Evolutionary conservation across 2,797 vertebrate genomes (phyloP), one percentile per base, ranked within the genome.

Genomic region (Enoplosus armatus): DNA sequence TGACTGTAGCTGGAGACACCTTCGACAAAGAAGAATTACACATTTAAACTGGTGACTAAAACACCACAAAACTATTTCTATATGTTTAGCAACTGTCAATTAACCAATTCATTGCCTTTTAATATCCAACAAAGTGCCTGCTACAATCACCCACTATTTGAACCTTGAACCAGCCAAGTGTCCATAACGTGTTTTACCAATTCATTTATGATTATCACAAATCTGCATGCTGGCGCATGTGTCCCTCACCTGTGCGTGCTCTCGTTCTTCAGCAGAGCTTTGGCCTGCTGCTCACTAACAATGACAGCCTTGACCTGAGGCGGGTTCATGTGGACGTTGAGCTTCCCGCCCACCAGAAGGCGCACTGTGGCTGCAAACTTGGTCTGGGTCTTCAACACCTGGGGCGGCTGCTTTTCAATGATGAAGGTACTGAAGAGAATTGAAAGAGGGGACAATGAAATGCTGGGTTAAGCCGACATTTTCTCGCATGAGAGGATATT

Each of bases 271-370:
- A 98, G 94, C 87, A 99, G 94, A 18, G 97, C 96, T 92, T 98
- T 98, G 91, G 97, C 98, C 91, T 98, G 98, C 92, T 97, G 96
- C 93, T 99, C 98, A 0, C 97, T 99, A 79, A 99, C 97, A 89
- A 99, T 99, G 83, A 97, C 97, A 6, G 98, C 97, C 85, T 98
- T 98, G 82, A 99, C 98, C 91, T 99, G 98, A 0, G 98, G 98
- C 0, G 98, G 98, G 90, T 99, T 99, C 98, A 99, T 98, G 92
- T 99, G 98, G 76, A 99, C 98, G 0, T 99, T 99, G 85, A 99
- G 95, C 92, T 99, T 98, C 64, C 98, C 98, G 0, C 98, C 98
- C 64, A 99, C 98, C 89, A 99, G 93, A 26, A 98, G 96, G 59
- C 98, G 96, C 77, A 99, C 97, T 0, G 97, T 98, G 67, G 98